phyloP scores from a whole-genome alignment of 1,140 invertebrate genomes.

The Aphidius ervi region DNA sequence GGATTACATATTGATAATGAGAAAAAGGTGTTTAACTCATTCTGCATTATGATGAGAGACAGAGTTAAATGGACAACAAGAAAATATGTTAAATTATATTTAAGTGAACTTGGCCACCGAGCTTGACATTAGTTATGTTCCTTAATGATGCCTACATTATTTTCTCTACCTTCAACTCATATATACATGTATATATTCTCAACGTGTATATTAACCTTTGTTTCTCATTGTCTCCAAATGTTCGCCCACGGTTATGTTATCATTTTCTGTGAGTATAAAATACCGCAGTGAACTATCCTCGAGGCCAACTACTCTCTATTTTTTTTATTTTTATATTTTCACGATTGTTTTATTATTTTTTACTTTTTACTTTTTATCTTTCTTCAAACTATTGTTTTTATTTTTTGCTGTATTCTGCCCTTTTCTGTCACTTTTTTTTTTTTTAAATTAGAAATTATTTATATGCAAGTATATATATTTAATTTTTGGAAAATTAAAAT shows the following conservation, averaged over 20 bases:
- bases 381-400: slow-evolving; percentile 1
- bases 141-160: slow-evolving; percentile 20
- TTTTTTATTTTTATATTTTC: neutral
- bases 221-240: slow-evolving; percentile 19
- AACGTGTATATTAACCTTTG: slow-evolving; percentile 13
- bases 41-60: no score
- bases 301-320: neutral
- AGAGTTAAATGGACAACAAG: neutral
- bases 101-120: slow-evolving; percentile 10
- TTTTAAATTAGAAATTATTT: neutral
- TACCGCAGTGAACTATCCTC: slow-evolving; percentile 6
- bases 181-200: neutral
- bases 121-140: slow-evolving; percentile 15
- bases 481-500: neutral
- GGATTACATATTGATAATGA: no score
- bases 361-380: neutral
- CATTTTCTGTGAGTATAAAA: slow-evolving; percentile 14
- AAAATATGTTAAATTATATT: slow-evolving; percentile 9
- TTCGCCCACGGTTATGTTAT: slow-evolving; percentile 1
- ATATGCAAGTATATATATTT: no score
- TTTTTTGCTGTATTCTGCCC: neutral
- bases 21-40: no score
- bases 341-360: no score
- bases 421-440: slow-evolving; percentile 10
- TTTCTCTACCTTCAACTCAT: neutral